A percentile compares a stretch with the other conserved stretches of the same genome.
Conservation (phyloP, 1,140 invertebrate species). For the Saxidomus purpurata region DNA sequence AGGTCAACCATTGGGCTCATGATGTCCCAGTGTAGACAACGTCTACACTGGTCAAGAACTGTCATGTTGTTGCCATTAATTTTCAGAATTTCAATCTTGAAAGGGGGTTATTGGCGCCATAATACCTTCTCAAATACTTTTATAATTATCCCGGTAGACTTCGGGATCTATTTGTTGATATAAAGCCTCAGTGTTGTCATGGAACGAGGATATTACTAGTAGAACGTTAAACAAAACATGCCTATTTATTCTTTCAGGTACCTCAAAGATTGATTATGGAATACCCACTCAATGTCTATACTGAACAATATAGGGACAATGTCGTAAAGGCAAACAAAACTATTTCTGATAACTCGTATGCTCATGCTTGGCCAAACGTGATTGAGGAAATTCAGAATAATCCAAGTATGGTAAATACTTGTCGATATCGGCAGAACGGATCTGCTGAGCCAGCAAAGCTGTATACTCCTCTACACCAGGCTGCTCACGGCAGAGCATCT, state of each 20-base stretch:
- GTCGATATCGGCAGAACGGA: background rate
- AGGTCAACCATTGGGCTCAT: too few relatives aligned
- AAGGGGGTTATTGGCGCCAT: too few relatives aligned
- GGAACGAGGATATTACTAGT: too few relatives aligned
- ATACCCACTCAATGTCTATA: constrained; percentile 41
- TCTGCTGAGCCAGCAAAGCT: background rate
- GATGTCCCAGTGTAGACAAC: too few relatives aligned
- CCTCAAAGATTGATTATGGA: constrained; percentile 5
- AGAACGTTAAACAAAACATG: too few relatives aligned
- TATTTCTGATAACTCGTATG: background rate
- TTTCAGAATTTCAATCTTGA: too few relatives aligned
- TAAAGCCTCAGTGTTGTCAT: too few relatives aligned
- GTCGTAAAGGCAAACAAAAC: background rate
- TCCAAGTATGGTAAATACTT: constrained; percentile 11
- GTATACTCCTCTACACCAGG: constrained; percentile 47
- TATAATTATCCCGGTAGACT: too few relatives aligned
- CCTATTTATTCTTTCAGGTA: background rate
- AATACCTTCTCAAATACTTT: too few relatives aligned
- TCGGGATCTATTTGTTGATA: too few relatives aligned
- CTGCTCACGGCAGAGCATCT: background rate
- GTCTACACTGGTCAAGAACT: too few relatives aligned
- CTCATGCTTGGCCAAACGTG: constrained; percentile 2
- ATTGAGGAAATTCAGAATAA: background rate
- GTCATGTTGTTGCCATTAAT: too few relatives aligned
- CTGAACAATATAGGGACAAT: background rate